A percentile compares a stretch with the other conserved stretches of the same genome.
Evolutionary conservation across 1,140 invertebrate species (phyloP).

Genomic region (Hydropsyche tenuis): DNA sequence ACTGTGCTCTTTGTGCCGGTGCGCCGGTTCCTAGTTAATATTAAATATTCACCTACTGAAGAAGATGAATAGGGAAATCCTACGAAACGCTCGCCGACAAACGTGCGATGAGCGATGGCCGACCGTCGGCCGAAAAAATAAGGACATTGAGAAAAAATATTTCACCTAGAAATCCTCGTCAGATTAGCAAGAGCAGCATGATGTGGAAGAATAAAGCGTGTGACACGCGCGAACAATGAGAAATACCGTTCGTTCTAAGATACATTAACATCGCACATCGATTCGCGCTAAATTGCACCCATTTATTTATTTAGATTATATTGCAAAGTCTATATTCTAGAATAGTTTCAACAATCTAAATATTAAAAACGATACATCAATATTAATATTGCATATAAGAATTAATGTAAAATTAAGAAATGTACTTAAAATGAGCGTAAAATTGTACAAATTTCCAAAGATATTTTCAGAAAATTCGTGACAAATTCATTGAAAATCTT

Average conservation of each 20-base stretch:
- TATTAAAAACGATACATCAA: too few relatives aligned
- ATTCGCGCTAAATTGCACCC: neutral
- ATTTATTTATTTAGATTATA: too few relatives aligned
- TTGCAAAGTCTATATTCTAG: too few relatives aligned
- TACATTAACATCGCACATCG: neutral
- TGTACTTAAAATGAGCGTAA: too few relatives aligned
- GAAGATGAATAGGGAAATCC: constrained; percentile 39
- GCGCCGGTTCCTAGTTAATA: constrained; percentile 43
- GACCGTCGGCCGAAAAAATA: constrained; percentile 25
- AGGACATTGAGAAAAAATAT: constrained; percentile 14
- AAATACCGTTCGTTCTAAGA: too few relatives aligned
- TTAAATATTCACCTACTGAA: constrained; percentile 48
- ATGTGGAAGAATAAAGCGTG: neutral
- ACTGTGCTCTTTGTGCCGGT: constrained; percentile 41
- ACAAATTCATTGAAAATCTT: too few relatives aligned
- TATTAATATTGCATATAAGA: too few relatives aligned
- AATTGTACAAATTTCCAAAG: too few relatives aligned
- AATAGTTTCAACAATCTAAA: too few relatives aligned
- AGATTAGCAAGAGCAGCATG: constrained; percentile 20
- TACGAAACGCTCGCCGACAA: constrained; percentile 41
- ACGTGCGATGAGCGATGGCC: constrained; percentile 28
- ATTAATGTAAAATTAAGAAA: too few relatives aligned
- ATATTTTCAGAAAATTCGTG: too few relatives aligned
- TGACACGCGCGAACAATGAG: too few relatives aligned
- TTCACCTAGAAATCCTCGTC: neutral